phyloP scores from a whole-genome alignment of 2,888 invertebrate genomes.

The Drosophila crucigera region DNA sequence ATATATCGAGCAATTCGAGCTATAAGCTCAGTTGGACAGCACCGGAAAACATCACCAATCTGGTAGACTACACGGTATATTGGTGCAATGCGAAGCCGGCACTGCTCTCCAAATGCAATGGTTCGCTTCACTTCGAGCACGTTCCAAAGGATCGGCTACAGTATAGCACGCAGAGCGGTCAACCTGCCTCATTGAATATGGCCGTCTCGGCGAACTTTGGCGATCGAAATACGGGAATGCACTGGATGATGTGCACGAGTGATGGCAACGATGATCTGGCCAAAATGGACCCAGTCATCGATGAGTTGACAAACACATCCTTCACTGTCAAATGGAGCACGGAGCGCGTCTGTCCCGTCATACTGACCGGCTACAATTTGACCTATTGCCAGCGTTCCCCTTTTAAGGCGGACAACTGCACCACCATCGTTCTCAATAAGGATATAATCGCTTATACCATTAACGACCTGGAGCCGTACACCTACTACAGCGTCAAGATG shows the following conservation, averaged over 20 bases:
- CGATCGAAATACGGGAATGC: slow-evolving; percentile 91
- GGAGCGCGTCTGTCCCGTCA: slow-evolving; percentile 91
- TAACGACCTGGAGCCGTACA: slow-evolving; percentile 90
- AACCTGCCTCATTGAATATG: slow-evolving; percentile 87
- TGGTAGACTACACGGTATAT: slow-evolving; percentile 92
- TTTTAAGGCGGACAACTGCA: slow-evolving; percentile 63
- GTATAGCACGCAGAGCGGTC: slow-evolving; percentile 85
- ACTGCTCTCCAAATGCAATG: slow-evolving; percentile 88
- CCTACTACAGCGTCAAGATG: slow-evolving; percentile 90
- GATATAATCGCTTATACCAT: slow-evolving; percentile 86
- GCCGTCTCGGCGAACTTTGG: slow-evolving; percentile 92
- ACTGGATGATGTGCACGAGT: slow-evolving; percentile 90
- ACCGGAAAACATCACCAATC: slow-evolving; percentile 83
- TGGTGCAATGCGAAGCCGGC: slow-evolving; percentile 89
- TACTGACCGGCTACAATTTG: slow-evolving; percentile 90
- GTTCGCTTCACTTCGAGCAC: slow-evolving; percentile 87
- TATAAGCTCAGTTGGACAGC: slow-evolving; percentile 92
- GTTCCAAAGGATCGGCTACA: slow-evolving; percentile 83
- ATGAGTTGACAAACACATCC: slow-evolving; percentile 72
- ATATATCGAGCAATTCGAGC: slow-evolving; percentile 87
- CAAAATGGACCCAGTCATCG: slow-evolving; percentile 80
- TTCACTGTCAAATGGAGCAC: slow-evolving; percentile 91
- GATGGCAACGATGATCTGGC: slow-evolving; percentile 79
- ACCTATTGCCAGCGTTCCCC: slow-evolving; percentile 88
- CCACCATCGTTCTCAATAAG: slow-evolving; percentile 49